Evolutionary conservation across 2,797 vertebrate genomes (phyloP).

Genomic region (Schizopygopsis pylzovi): DNA sequence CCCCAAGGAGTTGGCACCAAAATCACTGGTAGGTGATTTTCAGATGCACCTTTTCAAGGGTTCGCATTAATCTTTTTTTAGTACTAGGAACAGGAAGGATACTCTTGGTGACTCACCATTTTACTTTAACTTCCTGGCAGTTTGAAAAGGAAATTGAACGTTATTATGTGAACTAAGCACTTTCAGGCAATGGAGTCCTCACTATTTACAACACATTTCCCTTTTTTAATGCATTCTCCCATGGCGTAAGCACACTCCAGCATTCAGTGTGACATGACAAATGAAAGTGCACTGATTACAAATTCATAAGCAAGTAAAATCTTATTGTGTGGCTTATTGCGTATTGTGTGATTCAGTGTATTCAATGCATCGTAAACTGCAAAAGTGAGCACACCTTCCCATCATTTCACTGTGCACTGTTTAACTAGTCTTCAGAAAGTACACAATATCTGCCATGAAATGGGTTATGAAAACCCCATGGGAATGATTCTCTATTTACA

Average conservation of each 20-base stretch:
- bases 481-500: constrained; percentile 23
- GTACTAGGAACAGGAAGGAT: constrained; percentile 1
- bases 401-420: not conserved
- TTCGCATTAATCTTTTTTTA: constrained; percentile 3
- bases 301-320: not conserved
- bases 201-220: not conserved
- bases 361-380: not conserved
- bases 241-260: not conserved
- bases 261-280: not conserved
- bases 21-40: constrained; percentile 80
- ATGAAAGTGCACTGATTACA: not conserved
- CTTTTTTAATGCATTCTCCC: not conserved
- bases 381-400: not conserved
- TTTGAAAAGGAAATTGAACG: not conserved
- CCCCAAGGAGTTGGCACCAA: constrained; percentile 76
- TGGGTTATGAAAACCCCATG: constrained; percentile 3
- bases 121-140: not conserved
- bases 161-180: not conserved
- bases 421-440: constrained; percentile 5
- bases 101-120: not conserved
- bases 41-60: not conserved
- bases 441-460: constrained; percentile 16
- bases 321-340: not conserved
- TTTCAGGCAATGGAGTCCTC: not conserved
- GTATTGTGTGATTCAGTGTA: not conserved